These are phyloP conservation scores for Eptatretus burgeri DNA, from an alignment of 2,113 vertebrate species.

Conservation along the genomic window DNA sequence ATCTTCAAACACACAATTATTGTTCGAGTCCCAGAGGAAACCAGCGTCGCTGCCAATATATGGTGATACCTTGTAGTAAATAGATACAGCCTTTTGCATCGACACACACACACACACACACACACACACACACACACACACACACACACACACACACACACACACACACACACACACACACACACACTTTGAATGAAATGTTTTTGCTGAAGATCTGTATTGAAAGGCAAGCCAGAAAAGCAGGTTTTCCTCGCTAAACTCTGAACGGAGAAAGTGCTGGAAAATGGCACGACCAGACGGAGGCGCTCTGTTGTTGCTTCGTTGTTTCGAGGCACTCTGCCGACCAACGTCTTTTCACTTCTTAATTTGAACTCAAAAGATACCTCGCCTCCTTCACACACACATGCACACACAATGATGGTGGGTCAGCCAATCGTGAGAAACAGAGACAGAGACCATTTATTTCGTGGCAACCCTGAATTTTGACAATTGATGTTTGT, in stretches of 20 bases:
- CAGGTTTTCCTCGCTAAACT: constrained; percentile 94
- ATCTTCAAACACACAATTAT: too few species aligned
- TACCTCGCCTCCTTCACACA: background rate
- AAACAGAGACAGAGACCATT: too few species aligned
- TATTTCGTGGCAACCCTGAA: too few species aligned
- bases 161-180: background rate
- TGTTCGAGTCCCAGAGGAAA: background rate
- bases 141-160: background rate
- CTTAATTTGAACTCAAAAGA: too few species aligned
- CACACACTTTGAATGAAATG: too few species aligned
- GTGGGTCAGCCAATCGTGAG: too few species aligned
- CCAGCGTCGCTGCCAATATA: background rate
- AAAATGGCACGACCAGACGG: constrained; percentile 61
- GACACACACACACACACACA: constrained; percentile 5
- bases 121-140: background rate
- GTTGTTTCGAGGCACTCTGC: too few species aligned
- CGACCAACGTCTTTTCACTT: too few species aligned
- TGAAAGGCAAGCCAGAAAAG: constrained; percentile 82
- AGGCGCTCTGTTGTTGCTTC: constrained; percentile 10
- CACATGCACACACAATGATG: background rate
- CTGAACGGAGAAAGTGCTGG: constrained; percentile 66
- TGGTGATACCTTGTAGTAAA: background rate
- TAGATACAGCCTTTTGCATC: background rate
- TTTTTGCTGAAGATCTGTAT: too few species aligned
- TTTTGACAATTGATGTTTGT: too few species aligned